phyloP scores from a whole-genome alignment of 1,140 invertebrate genomes.

The Meteorus sp. region DNA sequence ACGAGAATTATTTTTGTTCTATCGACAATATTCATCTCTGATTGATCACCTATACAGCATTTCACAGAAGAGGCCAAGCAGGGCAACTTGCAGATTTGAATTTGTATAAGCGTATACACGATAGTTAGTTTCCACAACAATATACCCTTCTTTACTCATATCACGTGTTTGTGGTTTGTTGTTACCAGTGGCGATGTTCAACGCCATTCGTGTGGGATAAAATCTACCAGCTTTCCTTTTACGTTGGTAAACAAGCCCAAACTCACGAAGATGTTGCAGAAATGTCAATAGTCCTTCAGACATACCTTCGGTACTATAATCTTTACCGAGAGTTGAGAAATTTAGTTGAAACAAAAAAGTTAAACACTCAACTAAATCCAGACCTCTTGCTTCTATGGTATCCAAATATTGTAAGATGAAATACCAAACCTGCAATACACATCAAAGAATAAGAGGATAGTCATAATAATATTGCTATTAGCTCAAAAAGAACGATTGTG shows the following conservation, averaged over 20 bases:
- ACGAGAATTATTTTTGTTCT: constrained; percentile 2
- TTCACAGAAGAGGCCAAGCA: constrained; percentile 90
- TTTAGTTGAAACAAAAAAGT: constrained; percentile 95
- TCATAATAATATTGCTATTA: constrained; percentile 2
- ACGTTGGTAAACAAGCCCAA: constrained; percentile 95
- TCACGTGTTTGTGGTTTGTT: constrained; percentile 58
- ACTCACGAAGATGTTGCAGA: constrained; percentile 93
- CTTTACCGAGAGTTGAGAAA: constrained; percentile 94
- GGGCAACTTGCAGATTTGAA: constrained; percentile 88
- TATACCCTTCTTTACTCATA: constrained; percentile 73
- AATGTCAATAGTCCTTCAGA: constrained; percentile 84
- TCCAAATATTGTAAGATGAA: constrained; percentile 96
- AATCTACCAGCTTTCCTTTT: constrained; percentile 72
- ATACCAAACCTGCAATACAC: constrained; percentile 77
- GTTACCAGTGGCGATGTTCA: constrained; percentile 82
- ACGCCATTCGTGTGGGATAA: constrained; percentile 90
- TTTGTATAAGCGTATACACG: constrained; percentile 95
- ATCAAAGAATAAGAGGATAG: constrained; percentile 5
- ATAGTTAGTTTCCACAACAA: constrained; percentile 97
- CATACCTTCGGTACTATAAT: constrained; percentile 96
- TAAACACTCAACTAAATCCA: constrained; percentile 88
- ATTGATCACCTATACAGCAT: constrained; percentile 78
- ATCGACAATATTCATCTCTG: constrained; percentile 4
- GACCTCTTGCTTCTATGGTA: constrained; percentile 81
- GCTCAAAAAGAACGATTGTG: constrained; percentile 5